A percentile compares a stretch with the other conserved stretches of the same genome.
phyloP scores from a whole-genome alignment of 2,888 invertebrate genomes.

The Augochlorella aurata region DNA sequence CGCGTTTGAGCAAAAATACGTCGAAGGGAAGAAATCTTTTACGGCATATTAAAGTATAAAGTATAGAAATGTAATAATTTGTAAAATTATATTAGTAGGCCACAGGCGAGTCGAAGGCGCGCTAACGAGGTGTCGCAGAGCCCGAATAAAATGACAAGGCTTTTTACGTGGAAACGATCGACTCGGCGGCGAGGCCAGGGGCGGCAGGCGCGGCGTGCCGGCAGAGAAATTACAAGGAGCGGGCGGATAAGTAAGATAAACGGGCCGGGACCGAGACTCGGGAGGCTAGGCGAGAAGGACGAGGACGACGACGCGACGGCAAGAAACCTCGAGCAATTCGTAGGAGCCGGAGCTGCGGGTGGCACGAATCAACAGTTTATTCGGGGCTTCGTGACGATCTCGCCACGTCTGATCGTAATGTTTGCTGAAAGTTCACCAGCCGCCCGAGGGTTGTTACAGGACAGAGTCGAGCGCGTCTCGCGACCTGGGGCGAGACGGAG shows the following conservation, averaged over 20 bases:
- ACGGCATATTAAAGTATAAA: too few relatives aligned
- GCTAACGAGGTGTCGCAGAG: neutral
- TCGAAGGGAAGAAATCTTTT: too few relatives aligned
- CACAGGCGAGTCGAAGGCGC: neutral
- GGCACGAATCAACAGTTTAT: conserved; percentile 69
- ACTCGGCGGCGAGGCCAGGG: neutral
- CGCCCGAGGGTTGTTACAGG: conserved; percentile 53
- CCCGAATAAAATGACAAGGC: neutral
- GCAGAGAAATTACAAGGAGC: conserved; percentile 30
- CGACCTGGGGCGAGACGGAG: conserved; percentile 29
- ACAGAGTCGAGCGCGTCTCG: conserved; percentile 59
- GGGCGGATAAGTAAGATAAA: conserved; percentile 51
- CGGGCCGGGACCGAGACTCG: conserved; percentile 9
- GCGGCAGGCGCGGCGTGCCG: neutral
- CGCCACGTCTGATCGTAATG: conserved; percentile 63
- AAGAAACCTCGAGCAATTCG: conserved; percentile 53
- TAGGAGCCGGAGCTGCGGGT: conserved; percentile 40
- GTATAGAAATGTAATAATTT: too few relatives aligned
- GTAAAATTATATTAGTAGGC: too few relatives aligned
- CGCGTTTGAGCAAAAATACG: too few relatives aligned
- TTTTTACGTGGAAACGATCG: conserved; percentile 37
- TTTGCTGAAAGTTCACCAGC: conserved; percentile 62
- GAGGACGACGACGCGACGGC: neutral
- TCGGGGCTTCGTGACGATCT: conserved; percentile 54
- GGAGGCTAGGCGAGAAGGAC: neutral